phyloP scores from a whole-genome alignment of 2,113 vertebrate genomes.

The Calyptommatus sinebrachiatus region DNA sequence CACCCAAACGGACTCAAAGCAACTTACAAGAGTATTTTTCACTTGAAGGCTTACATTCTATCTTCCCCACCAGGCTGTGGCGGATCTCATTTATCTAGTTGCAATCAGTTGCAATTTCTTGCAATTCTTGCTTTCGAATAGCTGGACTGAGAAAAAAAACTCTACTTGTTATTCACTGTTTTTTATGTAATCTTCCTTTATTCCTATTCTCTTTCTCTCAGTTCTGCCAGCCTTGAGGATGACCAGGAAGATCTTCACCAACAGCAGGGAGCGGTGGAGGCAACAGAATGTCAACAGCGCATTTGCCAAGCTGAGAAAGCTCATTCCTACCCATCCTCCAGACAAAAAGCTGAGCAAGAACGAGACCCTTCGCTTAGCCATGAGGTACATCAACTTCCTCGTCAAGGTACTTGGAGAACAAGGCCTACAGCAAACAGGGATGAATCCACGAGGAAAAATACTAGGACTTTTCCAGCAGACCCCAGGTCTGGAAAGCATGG shows the following conservation, averaged over 20 bases:
- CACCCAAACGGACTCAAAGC: too few relatives aligned
- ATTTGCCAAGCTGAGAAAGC: constrained; percentile 92
- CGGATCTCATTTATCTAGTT: too few relatives aligned
- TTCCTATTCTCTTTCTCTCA: constrained; percentile 25
- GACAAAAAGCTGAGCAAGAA: constrained; percentile 99
- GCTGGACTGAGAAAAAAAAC: not conserved
- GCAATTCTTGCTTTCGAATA: too few relatives aligned
- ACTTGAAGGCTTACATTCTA: too few relatives aligned
- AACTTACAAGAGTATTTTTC: too few relatives aligned
- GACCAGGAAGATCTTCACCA: constrained; percentile 95
- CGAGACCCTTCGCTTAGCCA: constrained; percentile 93
- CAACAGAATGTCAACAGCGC: constrained; percentile 97
- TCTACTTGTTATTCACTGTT: not conserved
- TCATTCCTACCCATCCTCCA: constrained; percentile 95
- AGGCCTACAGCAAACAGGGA: constrained; percentile 72
- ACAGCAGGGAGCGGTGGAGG: constrained; percentile 92
- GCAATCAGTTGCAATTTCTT: too few relatives aligned
- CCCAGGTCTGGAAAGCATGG: constrained; percentile 63
- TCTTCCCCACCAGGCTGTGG: too few relatives aligned
- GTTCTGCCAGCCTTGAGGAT: constrained; percentile 66
- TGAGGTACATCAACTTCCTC: constrained; percentile 97
- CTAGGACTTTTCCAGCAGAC: constrained; percentile 69
- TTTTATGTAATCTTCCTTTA: not conserved
- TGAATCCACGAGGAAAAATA: constrained; percentile 60
- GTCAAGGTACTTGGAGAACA: constrained; percentile 87